Conservation (phyloP, 2,113 vertebrate genomes). For the Oncorhynchus nerka region DNA sequence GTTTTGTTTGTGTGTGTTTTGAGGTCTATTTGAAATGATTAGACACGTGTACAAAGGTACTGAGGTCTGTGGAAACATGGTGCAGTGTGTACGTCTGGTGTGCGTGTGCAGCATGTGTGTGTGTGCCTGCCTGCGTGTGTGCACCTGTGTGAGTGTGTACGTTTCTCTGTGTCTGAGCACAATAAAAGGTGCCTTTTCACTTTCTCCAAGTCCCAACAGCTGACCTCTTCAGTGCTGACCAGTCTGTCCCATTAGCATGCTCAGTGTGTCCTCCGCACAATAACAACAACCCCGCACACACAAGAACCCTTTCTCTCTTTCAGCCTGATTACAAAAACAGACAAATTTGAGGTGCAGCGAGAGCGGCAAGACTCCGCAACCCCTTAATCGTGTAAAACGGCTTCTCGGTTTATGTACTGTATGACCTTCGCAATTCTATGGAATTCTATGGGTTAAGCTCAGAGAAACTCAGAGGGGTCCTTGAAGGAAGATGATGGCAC, state of each 20-base stretch:
- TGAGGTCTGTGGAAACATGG: not conserved
- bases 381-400: not conserved
- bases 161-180: no score
- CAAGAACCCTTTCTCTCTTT: not conserved
- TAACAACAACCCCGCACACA: not conserved
- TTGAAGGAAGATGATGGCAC: not conserved
- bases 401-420: no score
- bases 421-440: not conserved
- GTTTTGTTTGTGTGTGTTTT: not conserved
- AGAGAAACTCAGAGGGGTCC: not conserved
- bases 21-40: not conserved
- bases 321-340: not conserved
- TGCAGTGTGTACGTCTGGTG: no score
- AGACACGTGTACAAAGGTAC: not conserved
- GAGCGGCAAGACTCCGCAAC: not conserved
- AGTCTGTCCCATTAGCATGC: not conserved
- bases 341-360: not conserved
- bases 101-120: no score
- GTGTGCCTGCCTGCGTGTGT: no score
- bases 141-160: no score
- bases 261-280: not conserved
- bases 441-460: not conserved
- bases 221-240: conserved; percentile 1
- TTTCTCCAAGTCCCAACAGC: not conserved
- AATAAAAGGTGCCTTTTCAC: not conserved